A percentile compares a stretch with the other conserved stretches of the same genome.
These are phyloP conservation scores for Oryzias melastigma DNA, from an alignment of 2,113 vertebrate genomes.

Conservation along the genomic window DNA sequence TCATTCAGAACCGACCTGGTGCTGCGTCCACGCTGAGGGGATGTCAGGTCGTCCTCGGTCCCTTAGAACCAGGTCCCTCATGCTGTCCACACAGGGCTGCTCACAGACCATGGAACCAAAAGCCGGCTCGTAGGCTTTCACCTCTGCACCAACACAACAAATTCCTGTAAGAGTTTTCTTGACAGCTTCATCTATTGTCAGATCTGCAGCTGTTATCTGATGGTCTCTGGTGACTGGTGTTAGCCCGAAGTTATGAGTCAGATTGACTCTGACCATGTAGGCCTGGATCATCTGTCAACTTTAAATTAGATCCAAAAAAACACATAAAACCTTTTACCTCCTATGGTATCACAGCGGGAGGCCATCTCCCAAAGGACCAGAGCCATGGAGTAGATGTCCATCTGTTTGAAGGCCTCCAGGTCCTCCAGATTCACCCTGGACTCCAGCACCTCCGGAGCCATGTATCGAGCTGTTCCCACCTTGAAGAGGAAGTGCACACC, in stretches of 20 bases:
- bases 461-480: conserved; percentile 91
- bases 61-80: conserved; percentile 88
- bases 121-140: conserved; percentile 84
- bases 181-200: no score
- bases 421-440: conserved; percentile 91
- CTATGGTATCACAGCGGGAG: conserved; percentile 83
- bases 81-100: conserved; percentile 89
- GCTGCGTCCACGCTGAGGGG: conserved; percentile 80
- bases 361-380: conserved; percentile 91
- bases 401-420: conserved; percentile 91
- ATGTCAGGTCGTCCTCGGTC: conserved; percentile 87
- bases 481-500: conserved; percentile 34
- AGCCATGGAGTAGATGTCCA: conserved; percentile 92
- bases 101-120: conserved; percentile 87
- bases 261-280: no score
- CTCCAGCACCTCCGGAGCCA: conserved; percentile 92
- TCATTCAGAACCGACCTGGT: conserved; percentile 71
- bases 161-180: no score
- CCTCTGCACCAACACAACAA: conserved; percentile 71
- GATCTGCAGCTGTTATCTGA: no score
- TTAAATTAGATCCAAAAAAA: background rate
- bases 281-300: no score
- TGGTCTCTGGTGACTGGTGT: no score
- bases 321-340: conserved; percentile 71
- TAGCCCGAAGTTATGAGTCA: no score